phyloP scores from a whole-genome alignment of 2,888 invertebrate species.

The Siphlonurus alternatus region DNA sequence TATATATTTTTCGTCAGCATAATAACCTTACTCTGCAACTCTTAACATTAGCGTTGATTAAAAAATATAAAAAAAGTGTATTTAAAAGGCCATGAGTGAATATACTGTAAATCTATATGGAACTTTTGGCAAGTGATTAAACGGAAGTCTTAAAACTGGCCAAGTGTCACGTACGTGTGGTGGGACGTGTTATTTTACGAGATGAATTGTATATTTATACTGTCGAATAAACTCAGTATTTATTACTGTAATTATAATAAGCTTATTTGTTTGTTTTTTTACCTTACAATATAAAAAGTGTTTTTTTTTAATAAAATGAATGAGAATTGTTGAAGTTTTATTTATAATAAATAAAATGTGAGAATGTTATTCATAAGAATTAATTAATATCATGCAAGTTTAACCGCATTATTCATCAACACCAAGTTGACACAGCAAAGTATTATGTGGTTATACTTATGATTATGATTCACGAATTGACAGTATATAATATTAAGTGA shows the following conservation, averaged over 20 bases:
- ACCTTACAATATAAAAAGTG: too few relatives aligned
- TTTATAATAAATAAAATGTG: too few relatives aligned
- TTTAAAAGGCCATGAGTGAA: background rate
- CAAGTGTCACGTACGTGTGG: background rate
- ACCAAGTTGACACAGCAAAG: too few relatives aligned
- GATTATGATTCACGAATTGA: too few relatives aligned
- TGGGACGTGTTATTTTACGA: background rate
- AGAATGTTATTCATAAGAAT: too few relatives aligned
- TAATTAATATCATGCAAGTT: too few relatives aligned
- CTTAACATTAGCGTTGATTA: background rate
- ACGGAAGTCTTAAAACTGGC: background rate
- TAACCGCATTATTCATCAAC: too few relatives aligned
- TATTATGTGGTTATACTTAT: too few relatives aligned
- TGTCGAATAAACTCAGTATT: background rate
- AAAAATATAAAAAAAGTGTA: background rate
- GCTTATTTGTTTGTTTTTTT: too few relatives aligned
- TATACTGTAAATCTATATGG: background rate
- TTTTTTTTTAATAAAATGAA: too few relatives aligned
- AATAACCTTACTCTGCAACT: background rate
- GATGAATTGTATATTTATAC: background rate
- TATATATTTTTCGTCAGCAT: background rate
- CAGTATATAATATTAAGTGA: too few relatives aligned
- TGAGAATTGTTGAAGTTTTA: too few relatives aligned
- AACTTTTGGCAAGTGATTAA: background rate
- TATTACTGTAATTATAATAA: background rate